phyloP scores from a whole-genome alignment of 2,797 vertebrate genomes.

The Syndactyla subalaris region DNA sequence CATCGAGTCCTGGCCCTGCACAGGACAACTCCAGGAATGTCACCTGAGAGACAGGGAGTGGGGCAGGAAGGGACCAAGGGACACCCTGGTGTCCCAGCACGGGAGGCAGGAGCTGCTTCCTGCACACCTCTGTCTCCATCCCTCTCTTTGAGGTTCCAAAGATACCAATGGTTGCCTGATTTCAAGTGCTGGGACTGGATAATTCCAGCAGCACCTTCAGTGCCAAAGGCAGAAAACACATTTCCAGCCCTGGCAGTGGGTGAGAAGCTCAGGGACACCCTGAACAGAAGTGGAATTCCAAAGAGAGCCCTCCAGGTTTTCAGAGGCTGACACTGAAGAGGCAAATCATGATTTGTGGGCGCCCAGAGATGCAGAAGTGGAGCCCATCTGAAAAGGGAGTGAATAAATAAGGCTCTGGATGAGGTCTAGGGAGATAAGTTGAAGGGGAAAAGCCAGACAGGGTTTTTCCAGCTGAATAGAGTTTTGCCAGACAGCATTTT shows the following conservation, averaged over 20 bases:
- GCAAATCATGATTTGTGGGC: not conserved
- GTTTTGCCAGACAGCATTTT: not conserved
- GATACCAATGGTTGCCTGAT: fast-evolving
- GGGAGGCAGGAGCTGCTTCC: not conserved
- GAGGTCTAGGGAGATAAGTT: conserved; percentile 10
- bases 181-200: fast-evolving
- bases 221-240: fast-evolving
- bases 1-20: not conserved
- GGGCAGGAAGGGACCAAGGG: not conserved
- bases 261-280: not conserved
- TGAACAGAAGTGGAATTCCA: not conserved
- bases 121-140: fast-evolving
- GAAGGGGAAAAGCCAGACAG: not conserved
- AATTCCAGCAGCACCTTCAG: not conserved
- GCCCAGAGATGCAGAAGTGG: not conserved
- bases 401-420: not conserved
- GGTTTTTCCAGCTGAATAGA: conserved; percentile 45
- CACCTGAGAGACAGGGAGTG: not conserved
- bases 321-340: not conserved
- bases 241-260: not conserved
- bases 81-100: not conserved
- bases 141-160: not conserved
- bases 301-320: not conserved
- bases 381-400: not conserved
- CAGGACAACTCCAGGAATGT: not conserved